Percentiles rank a stretch among this genome's conserved stretches.
These are phyloP conservation scores for Eristalis tenax DNA, from an alignment of 2,888 invertebrate genomes.

Conservation along the genomic window DNA sequence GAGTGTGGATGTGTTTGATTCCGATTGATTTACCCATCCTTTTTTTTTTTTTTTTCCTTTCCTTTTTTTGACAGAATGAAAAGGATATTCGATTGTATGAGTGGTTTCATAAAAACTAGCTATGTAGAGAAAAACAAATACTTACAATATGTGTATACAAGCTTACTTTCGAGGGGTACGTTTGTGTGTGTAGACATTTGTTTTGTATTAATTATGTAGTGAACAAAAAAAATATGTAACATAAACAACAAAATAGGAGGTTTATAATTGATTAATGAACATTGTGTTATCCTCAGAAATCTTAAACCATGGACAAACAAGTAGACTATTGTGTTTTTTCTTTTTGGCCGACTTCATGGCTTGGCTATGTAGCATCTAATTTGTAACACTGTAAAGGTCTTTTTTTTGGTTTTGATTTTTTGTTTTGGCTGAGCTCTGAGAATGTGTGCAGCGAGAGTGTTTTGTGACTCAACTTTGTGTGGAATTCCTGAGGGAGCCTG, in stretches of 20 bases:
- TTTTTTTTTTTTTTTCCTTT: background rate
- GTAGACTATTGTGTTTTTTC: no score
- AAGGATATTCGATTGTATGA: background rate
- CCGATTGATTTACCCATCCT: background rate
- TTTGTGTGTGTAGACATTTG: background rate
- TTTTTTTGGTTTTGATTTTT: no score
- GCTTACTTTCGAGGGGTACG: background rate
- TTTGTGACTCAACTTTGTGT: no score
- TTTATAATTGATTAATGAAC: background rate
- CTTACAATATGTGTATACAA: background rate
- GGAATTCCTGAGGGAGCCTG: no score
- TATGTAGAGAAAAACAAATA: background rate
- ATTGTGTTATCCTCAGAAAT: background rate
- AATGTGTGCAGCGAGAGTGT: no score
- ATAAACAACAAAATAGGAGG: background rate
- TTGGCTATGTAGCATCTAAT: no score
- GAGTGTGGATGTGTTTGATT: background rate
- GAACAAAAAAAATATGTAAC: background rate
- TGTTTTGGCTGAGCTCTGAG: no score
- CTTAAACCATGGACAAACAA: no score
- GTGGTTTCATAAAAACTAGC: background rate
- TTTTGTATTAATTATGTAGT: background rate
- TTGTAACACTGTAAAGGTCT: no score
- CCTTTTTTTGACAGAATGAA: background rate
- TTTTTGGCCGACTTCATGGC: no score